Percentiles rank a stretch among this genome's conserved stretches.
phyloP scores from a whole-genome alignment of 2,888 invertebrate genomes.

The Eremobia ochroleuca region DNA sequence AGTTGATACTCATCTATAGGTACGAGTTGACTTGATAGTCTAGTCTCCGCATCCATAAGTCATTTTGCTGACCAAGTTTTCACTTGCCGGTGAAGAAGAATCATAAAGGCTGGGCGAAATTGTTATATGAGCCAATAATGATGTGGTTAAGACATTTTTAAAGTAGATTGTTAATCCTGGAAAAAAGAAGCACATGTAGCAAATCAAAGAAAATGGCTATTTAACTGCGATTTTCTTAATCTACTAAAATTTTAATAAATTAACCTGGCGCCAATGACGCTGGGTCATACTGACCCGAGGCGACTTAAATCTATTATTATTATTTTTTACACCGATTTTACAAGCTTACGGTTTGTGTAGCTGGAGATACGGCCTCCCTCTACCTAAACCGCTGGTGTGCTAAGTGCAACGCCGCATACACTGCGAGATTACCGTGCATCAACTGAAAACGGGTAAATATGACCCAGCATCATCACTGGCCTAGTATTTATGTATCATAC shows the following conservation, averaged over 20 bases:
- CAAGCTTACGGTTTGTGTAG: too few relatives aligned
- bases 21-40: neutral
- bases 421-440: too few relatives aligned
- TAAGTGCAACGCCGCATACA: too few relatives aligned
- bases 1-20: neutral
- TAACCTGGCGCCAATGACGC: too few relatives aligned
- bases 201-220: conserved; percentile 33
- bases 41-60: conserved; percentile 1
- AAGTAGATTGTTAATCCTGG: conserved; percentile 30
- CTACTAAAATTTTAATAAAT: conserved; percentile 12
- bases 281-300: too few relatives aligned
- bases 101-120: conserved; percentile 10
- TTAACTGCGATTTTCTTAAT: conserved; percentile 22
- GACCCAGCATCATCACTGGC: too few relatives aligned
- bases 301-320: too few relatives aligned
- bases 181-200: conserved; percentile 34
- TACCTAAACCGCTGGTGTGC: too few relatives aligned
- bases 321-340: too few relatives aligned
- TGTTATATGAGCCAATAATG: conserved; percentile 8
- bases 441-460: too few relatives aligned
- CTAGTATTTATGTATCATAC: too few relatives aligned
- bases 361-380: too few relatives aligned
- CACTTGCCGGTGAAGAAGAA: conserved; percentile 2
- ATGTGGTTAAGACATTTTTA: conserved; percentile 22
- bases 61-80: neutral